A percentile compares a stretch with the other conserved stretches of the same genome.
These are phyloP conservation scores for Lacanobia wlatinum DNA, from an alignment of 2,888 invertebrate genomes.

Conservation along the genomic window DNA sequence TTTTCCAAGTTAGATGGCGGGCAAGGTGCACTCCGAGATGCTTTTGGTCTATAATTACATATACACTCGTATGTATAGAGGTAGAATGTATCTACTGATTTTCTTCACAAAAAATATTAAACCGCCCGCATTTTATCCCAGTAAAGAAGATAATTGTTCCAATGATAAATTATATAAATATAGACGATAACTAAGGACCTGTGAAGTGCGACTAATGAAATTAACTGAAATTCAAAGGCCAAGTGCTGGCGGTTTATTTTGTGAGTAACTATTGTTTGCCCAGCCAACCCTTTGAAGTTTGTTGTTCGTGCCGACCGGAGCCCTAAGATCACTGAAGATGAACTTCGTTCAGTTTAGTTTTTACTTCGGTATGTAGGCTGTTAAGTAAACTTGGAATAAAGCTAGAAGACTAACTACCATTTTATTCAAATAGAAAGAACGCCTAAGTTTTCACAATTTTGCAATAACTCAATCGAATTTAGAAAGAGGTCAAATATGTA, in stretches of 20 bases:
- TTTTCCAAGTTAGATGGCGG: too few species aligned
- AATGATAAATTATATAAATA: conserved; percentile 15
- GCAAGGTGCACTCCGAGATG: too few species aligned
- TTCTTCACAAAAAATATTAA: background rate
- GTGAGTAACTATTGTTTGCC: conserved; percentile 37
- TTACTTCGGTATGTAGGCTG: conserved; percentile 17
- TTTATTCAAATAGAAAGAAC: background rate
- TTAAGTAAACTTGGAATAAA: background rate
- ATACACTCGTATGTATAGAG: too few species aligned
- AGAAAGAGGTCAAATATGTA: too few species aligned
- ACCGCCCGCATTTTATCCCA: background rate
- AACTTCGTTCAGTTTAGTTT: conserved; percentile 23
- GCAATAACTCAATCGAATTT: background rate
- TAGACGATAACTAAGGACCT: conserved; percentile 4
- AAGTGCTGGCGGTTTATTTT: conserved; percentile 37
- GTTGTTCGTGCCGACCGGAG: conserved; percentile 29
- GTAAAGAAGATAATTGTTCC: background rate
- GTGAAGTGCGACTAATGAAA: conserved; percentile 25
- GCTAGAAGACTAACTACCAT: background rate
- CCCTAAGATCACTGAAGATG: conserved; percentile 34
- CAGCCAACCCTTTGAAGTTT: conserved; percentile 33
- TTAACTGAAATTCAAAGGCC: conserved; percentile 30
- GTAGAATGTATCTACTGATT: background rate
- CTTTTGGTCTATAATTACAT: too few species aligned
- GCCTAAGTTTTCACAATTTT: background rate